These are phyloP conservation scores for Cryptoleucopteryx plumbea DNA, from an alignment of 2,113 vertebrate species.

Conservation along the genomic window DNA sequence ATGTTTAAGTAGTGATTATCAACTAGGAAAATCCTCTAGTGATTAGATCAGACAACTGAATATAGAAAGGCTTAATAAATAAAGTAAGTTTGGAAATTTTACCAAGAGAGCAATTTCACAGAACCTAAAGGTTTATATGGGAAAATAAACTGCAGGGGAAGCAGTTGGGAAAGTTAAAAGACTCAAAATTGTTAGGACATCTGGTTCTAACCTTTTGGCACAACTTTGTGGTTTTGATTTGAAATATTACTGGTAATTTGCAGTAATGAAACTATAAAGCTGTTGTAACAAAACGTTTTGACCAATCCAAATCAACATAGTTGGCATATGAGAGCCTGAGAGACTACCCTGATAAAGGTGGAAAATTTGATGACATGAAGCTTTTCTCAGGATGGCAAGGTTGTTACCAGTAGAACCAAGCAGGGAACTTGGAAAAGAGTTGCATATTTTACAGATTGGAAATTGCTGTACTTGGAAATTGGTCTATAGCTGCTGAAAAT, in stretches of 20 bases:
- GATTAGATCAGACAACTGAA: not conserved
- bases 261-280: not conserved
- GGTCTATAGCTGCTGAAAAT: constrained; percentile 8
- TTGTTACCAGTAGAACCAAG: not conserved
- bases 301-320: not conserved
- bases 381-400: not conserved
- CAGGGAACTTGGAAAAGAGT: not conserved
- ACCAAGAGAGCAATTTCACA: not conserved
- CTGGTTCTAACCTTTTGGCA: constrained; percentile 19
- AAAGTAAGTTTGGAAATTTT: not conserved
- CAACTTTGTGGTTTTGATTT: not conserved
- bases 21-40: not conserved
- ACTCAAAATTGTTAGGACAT: not conserved
- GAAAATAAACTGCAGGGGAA: not conserved
- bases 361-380: not conserved
- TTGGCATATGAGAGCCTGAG: not conserved
- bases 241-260: not conserved
- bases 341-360: not conserved
- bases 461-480: not conserved
- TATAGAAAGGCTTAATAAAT: not conserved
- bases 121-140: not conserved
- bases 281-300: not conserved
- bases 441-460: not conserved
- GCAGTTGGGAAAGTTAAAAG: not conserved
- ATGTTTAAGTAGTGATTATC: not conserved